Evolutionary conservation across 2,113 vertebrate species (phyloP), one percentile per base, ranked within the genome.

Genomic region (Atrichornis clamosus): DNA sequence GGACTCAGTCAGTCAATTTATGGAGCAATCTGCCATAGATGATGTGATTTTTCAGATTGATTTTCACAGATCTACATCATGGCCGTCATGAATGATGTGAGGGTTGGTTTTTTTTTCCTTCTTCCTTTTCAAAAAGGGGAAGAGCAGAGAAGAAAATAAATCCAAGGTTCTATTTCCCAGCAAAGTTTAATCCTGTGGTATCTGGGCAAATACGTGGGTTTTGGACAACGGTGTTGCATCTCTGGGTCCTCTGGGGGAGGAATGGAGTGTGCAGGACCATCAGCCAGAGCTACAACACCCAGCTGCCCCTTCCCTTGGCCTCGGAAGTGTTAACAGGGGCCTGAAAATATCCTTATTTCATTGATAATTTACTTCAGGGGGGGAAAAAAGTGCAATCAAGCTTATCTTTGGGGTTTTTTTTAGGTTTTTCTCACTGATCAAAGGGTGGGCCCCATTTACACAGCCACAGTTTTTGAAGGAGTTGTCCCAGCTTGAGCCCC

Each of bases 31-130:
- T 90, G 87, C 62, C 50, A 32, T 2, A 62, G 63, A 65, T 19
- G n/a, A 95, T 83, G 73, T 18, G 74, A 83, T 87, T 81, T 81
- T 79, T 49, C 78, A 62, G 84, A 76, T 28, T 75, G 67, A 50
- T 87, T 97, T 94, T 84, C 81, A 69, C 89, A 95, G 62, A 53
- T 85, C 65, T 56, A 52, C 76, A 53, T 74, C 47, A 7, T 7
- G 33, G 82, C 35, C 65, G 26, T 85, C 33, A 10, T 17, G 23
- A 93, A 64, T 5, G 23, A 82, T 87, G 65, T 21, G 37, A 15
- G 23, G 2, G 8, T 15, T 13, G 20, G 42, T 33, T 56, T 37
- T 59, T 49, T 81, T 50, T 13, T 13, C 37, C n/a, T n/a, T n/a
- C n/a, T n/a, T n/a, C n/a, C n/a, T n/a, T 53, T 93, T 82, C 70